Conservation (phyloP, 1,140 invertebrate species). For the Neodiprion fabricii region DNA sequence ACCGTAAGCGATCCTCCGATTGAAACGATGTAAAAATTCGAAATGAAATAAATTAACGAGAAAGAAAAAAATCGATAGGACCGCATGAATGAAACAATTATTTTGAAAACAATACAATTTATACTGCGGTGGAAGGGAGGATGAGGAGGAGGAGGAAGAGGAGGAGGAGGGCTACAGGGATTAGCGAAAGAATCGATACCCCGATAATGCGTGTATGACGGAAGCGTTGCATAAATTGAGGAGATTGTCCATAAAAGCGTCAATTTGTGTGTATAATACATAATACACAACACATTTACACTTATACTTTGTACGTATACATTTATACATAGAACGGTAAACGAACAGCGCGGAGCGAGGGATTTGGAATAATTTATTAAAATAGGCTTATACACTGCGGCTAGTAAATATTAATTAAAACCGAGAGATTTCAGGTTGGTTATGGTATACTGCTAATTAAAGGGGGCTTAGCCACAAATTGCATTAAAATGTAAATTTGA, state of each 20-base stretch:
- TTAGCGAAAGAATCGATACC: neutral
- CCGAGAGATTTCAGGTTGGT: constrained; percentile 41
- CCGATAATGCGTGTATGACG: neutral
- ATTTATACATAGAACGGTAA: too few species aligned
- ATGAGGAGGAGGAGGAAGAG: neutral
- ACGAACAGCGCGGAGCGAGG: neutral
- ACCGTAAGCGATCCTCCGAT: too few species aligned
- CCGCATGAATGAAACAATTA: neutral
- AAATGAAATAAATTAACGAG: neutral
- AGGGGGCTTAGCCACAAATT: constrained; percentile 37
- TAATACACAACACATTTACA: too few species aligned
- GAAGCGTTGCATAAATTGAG: neutral
- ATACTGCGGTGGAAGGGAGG: neutral
- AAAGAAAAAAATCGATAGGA: neutral
- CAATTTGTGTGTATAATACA: neutral
- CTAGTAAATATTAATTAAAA: constrained; percentile 41
- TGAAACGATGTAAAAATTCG: neutral
- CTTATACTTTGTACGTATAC: too few species aligned
- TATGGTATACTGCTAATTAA: constrained; percentile 43
- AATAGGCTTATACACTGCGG: constrained; percentile 32
- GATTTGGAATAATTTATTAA: constrained; percentile 36
- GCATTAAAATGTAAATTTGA: constrained; percentile 47
- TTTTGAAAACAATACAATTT: neutral
- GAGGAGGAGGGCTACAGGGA: neutral
- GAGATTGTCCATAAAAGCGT: neutral